Evolutionary conservation across 2,888 invertebrate genomes (phyloP), one percentile per base, ranked within the genome.

Genomic region (Drosophila dives): DNA sequence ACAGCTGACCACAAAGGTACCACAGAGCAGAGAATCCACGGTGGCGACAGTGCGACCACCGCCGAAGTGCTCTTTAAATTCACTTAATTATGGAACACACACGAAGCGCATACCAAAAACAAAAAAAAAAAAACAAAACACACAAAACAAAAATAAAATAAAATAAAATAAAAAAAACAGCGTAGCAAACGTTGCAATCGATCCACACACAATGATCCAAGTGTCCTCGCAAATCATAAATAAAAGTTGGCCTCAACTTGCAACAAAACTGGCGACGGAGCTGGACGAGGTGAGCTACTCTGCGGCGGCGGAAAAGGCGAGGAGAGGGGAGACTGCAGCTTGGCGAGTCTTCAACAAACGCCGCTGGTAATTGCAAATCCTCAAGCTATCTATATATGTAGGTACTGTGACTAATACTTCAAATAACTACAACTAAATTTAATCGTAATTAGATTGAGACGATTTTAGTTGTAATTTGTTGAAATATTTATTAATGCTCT

Each of bases 61-160:
- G 82, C 77, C 75, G 68, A 69, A 83, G 83, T 87, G 83, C 76
- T 74, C 78, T 86, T 88, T 83, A 77, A 90, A 92, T 92, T 92
- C 91, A 90, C 86, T 91, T 91, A 92, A 92, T 92, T 91, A 91
- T 89, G 90, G 92, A 90, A 92, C 92, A 91, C 92, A 92, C 92
- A 92, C 91, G 92, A 91, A 88, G 91, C 80, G 85, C 84, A 81
- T 82, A 78, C 85, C 87, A 77, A 77, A 64, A 75, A 69, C 69
- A 62, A 58, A 34, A 15, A 8, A 17, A 32, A 17, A 51, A 42
- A 15, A 36, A 29, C 3, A 48, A 10, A 56, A 29, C 45, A 54
- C 20, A 76, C 55, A 66, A 53, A 38, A 36, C 8, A 53, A 80
- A 73, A 53, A 61, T 60, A 75, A 59, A 17, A 34, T n/a, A 55